Base-by-base conservation (phyloP, 2,888 invertebrate genomes). In the Erynnis tages region DNA sequence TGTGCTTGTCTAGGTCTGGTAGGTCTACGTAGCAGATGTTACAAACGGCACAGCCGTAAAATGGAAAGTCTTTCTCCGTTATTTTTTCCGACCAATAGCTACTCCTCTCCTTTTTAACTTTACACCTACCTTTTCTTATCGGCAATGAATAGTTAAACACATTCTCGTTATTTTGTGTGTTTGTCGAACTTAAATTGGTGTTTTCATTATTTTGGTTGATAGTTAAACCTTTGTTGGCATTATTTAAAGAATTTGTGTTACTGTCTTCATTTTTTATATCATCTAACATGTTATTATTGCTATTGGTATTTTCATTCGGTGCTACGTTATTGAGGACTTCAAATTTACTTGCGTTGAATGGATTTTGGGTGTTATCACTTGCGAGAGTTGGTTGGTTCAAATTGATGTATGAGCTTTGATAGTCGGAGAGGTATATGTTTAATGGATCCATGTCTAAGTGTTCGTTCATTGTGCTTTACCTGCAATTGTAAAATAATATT, bases 11-110 rank as follows among this genome's bases (percentile, higher is more conserved):
- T 1, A 89, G 57, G 3, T 85, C 79, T 0, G 68, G 58, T 1
- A 86, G 53, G 0, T 72, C 59, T 8, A 64, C 58, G 45, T 71
- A 88, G 6, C 79, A 77, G 1, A 86, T 67, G 44, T 87, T 79
- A 29, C 88, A 89, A 0, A 88, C 71, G 0, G 88, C 65, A 54
- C 88, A 89, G 0, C 85, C 86, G 16, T 84, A 89, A 48, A 86
- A 89, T 0, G 79, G 76, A 29, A 79, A 88, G 0, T 77, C 66
- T 10, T 76, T 70, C 29, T 86, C 84, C 0, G 61, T 68, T 2
- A 88, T 82, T 53, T 88, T 87, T 13, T 79, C 77, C 0, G 84
- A 84, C 67, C 81, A 79, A 27, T 78, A 84, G 55, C 61, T 79
- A 17, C 74, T 79, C 1, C 69, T 67, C 34, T 69, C 78, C 2